Conservation (phyloP, 2,888 invertebrate species). For the Drosophila hamatofila region DNA sequence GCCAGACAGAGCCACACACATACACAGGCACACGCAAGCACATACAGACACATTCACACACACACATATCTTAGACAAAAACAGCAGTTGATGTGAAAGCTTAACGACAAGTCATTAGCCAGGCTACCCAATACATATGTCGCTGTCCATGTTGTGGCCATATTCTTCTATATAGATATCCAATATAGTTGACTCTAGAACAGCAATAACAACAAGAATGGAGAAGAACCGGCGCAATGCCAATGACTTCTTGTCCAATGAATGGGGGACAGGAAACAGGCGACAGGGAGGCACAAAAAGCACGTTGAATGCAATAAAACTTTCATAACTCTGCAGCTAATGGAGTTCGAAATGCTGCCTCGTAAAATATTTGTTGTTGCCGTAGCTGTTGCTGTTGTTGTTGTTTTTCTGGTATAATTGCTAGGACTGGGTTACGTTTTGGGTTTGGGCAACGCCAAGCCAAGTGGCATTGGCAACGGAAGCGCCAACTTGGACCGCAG, state of each 20-base stretch:
- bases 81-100: slow-evolving; percentile 52
- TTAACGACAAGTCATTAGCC: slow-evolving; percentile 64
- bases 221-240: slow-evolving; percentile 51
- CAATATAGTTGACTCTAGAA: slow-evolving; percentile 49
- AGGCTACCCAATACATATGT: slow-evolving; percentile 54
- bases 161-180: slow-evolving; percentile 43
- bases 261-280: slow-evolving; percentile 26
- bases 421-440: slow-evolving; percentile 62
- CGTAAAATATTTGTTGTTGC: slow-evolving; percentile 73
- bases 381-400: slow-evolving; percentile 16
- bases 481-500: slow-evolving; percentile 70
- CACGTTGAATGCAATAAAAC: slow-evolving; percentile 77
- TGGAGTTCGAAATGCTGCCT: slow-evolving; percentile 78
- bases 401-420: slow-evolving; percentile 64
- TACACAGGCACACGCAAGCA: neutral
- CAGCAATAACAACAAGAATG: slow-evolving; percentile 14
- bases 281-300: slow-evolving; percentile 39
- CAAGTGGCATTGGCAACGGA: slow-evolving; percentile 63
- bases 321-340: slow-evolving; percentile 79
- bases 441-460: slow-evolving; percentile 30
- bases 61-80: slow-evolving; percentile 1
- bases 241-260: slow-evolving; percentile 66
- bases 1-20: slow-evolving; percentile 12
- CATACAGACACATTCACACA: neutral
- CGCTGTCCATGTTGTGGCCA: slow-evolving; percentile 44